Evolutionary conservation across 2,888 invertebrate species (phyloP).

Genomic region (Tigriopus californicus): DNA sequence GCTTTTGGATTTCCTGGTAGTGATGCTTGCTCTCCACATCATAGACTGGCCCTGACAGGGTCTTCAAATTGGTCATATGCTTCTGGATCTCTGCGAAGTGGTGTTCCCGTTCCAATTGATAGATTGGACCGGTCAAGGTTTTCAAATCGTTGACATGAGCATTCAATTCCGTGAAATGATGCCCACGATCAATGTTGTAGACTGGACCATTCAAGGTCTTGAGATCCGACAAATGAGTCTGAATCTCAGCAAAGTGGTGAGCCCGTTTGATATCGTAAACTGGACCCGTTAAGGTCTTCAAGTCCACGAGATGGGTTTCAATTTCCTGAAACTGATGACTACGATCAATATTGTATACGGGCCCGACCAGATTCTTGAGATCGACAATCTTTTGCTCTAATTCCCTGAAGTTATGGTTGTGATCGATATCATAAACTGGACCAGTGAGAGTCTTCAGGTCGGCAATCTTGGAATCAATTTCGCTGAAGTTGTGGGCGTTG

Average conservation of each 20-base stretch:
- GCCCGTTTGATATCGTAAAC: slow-evolving; percentile 10
- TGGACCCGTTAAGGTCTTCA: slow-evolving; percentile 11
- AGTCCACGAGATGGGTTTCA: not conserved
- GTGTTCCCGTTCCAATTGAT: slow-evolving; percentile 1
- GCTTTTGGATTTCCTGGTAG: slow-evolving; percentile 1
- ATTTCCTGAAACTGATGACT: not conserved
- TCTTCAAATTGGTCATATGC: slow-evolving; percentile 8
- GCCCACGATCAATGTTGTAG: slow-evolving; percentile 8
- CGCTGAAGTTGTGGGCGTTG: not conserved
- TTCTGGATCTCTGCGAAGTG: slow-evolving; percentile 14
- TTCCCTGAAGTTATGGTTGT: slow-evolving; percentile 1
- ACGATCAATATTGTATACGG: slow-evolving; percentile 4
- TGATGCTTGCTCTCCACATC: slow-evolving; percentile 9
- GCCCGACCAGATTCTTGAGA: not conserved
- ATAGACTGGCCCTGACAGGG: slow-evolving; percentile 9
- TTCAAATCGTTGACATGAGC: slow-evolving; percentile 2
- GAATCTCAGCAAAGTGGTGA: slow-evolving; percentile 9
- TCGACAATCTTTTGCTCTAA: not conserved
- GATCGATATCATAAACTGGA: slow-evolving; percentile 7
- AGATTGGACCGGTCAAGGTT: slow-evolving; percentile 3
- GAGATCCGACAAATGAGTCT: not conserved
- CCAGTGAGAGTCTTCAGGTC: slow-evolving; percentile 2
- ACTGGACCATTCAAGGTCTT: slow-evolving; percentile 7
- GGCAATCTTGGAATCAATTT: not conserved
- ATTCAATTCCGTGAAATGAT: slow-evolving; percentile 10